Base-by-base conservation (phyloP, 2,888 invertebrate species). In the Zeuzera pyrina region DNA sequence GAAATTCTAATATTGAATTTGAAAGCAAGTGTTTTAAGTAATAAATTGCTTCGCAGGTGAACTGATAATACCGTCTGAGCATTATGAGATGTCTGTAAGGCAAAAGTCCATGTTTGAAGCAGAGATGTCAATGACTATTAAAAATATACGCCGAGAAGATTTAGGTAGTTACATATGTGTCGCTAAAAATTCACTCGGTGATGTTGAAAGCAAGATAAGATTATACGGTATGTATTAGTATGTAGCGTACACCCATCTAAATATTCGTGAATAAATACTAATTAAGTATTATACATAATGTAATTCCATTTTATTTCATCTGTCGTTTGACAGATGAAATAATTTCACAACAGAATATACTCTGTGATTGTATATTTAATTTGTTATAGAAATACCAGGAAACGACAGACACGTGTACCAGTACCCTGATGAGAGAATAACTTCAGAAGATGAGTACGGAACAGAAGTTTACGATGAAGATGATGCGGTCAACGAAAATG, bases 191-290 rank as follows among this genome's bases (percentile, higher is more conserved):
- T 92, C 92, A 1, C 85, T 95, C 2, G 95, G 95, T 3, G 94
- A 94, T 55, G 93, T 93, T 29, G 94, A 95, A 63, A 93, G 93
- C 84, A 93, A 90, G 72, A 94, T 95, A 59, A 87, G 94, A 51
- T 84, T 95, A 49, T 94, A 95, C 66, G 94, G 95, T 95, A 79
- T n/a, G n/a, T n/a, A n/a, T n/a, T n/a, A n/a, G n/a, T n/a, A n/a
- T n/a, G n/a, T n/a, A n/a, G n/a, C n/a, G n/a, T n/a, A n/a, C n/a
- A n/a, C n/a, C n/a, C n/a, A n/a, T n/a, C n/a, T n/a, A n/a, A n/a
- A n/a, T n/a, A n/a, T n/a, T n/a, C n/a, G n/a, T n/a, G n/a, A n/a
- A n/a, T n/a, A n/a, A n/a, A n/a, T n/a, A n/a, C n/a, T n/a, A n/a
- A n/a, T n/a, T n/a, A n/a, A n/a, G n/a, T n/a, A n/a, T n/a, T n/a